Evolutionary conservation across 2,888 invertebrate species (phyloP).

Genomic region (Oegoconia quadripuncta): DNA sequence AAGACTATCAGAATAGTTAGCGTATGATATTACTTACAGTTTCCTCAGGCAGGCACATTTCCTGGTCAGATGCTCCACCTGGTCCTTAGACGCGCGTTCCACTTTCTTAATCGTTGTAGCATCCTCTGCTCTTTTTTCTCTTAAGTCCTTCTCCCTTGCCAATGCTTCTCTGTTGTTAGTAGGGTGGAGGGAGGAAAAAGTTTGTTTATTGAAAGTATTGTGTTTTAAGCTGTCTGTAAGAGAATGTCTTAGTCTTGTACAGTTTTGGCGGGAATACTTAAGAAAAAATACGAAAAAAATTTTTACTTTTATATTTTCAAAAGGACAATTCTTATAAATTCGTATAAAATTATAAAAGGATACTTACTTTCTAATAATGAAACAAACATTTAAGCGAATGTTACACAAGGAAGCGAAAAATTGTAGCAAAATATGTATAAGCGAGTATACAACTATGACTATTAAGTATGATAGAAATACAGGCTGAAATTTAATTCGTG

Average conservation of each 20-base stretch:
- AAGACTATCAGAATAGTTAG: too few relatives aligned
- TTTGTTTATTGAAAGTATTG: slow-evolving; percentile 3
- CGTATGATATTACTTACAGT: slow-evolving; percentile 79
- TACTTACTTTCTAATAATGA: neutral
- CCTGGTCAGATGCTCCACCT: slow-evolving; percentile 79
- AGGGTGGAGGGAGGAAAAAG: slow-evolving; percentile 21
- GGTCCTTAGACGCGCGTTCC: slow-evolving; percentile 72
- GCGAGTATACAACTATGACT: too few relatives aligned
- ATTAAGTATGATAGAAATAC: too few relatives aligned
- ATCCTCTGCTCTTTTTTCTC: slow-evolving; percentile 63
- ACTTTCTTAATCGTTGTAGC: slow-evolving; percentile 56
- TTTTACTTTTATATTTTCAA: neutral
- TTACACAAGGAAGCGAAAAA: too few relatives aligned
- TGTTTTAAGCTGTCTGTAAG: neutral
- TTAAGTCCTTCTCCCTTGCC: slow-evolving; percentile 60
- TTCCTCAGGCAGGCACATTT: slow-evolving; percentile 81
- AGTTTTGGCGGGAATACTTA: too few relatives aligned
- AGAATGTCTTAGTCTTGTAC: too few relatives aligned
- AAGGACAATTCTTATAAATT: neutral
- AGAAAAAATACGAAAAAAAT: neutral
- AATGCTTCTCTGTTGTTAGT: slow-evolving; percentile 70
- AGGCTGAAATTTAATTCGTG: too few relatives aligned
- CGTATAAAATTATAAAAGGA: slow-evolving; percentile 7
- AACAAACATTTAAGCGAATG: too few relatives aligned
- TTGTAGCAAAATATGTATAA: too few relatives aligned